Evolutionary conservation across 2,888 invertebrate species (phyloP).

Genomic region (Suillia variegata): DNA sequence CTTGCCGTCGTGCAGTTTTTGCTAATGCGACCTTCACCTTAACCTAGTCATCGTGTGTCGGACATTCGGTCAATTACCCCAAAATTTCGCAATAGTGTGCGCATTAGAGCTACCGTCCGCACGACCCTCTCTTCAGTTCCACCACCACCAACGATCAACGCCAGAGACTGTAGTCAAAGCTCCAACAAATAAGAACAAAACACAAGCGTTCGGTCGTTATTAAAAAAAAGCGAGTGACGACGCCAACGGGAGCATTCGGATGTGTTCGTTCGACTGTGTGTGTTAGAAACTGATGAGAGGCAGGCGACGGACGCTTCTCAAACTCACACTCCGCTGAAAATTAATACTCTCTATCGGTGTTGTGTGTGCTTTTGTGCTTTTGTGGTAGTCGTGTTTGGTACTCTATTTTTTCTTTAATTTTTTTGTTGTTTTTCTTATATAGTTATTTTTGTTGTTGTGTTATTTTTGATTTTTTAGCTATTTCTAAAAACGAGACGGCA

Average conservation of each 20-base stretch:
- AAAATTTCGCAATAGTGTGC: conserved; percentile 7
- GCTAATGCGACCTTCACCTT: conserved; percentile 62
- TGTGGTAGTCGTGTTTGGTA: too few relatives aligned
- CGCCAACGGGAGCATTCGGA: not conserved
- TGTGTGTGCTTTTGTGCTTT: too few relatives aligned
- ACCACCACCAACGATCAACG: too few relatives aligned
- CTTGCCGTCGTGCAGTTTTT: conserved; percentile 36
- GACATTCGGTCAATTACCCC: conserved; percentile 62
- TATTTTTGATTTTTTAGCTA: not conserved
- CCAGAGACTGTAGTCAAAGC: not conserved
- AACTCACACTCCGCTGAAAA: conserved; percentile 7
- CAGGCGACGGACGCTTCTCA: not conserved
- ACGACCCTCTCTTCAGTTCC: not conserved
- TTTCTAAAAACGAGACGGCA: too few relatives aligned
- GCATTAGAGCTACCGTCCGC: conserved; percentile 2
- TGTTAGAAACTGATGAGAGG: conserved; percentile 13
- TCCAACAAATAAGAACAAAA: not conserved
- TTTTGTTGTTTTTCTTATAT: too few relatives aligned
- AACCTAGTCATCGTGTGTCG: conserved; percentile 62
- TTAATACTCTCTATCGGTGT: too few relatives aligned
- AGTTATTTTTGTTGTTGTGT: too few relatives aligned
- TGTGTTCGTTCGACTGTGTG: conserved; percentile 15
- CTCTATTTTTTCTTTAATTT: too few relatives aligned
- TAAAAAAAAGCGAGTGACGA: not conserved
- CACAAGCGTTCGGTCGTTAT: not conserved